Evolutionary conservation across 2,888 invertebrate genomes (phyloP).

Genomic region (Lordiphosa andalusiaca): DNA sequence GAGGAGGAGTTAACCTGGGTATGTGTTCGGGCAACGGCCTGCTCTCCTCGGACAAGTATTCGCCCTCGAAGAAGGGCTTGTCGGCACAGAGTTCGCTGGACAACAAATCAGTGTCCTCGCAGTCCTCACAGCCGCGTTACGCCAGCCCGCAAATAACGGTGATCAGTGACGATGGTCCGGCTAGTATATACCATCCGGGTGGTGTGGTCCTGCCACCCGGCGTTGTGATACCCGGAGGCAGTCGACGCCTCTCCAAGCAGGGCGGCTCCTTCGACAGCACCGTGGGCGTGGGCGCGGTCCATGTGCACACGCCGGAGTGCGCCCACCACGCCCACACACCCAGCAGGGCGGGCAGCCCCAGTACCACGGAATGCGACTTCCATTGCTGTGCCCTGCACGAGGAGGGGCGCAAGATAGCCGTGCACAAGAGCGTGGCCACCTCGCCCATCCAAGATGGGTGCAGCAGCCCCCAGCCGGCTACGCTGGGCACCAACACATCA

Average conservation of each 20-base stretch:
- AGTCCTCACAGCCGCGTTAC: conserved; percentile 81
- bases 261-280: conserved; percentile 86
- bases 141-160: conserved; percentile 94
- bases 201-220: conserved; percentile 76
- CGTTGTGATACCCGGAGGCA: conserved; percentile 76
- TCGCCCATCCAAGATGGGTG: conserved; percentile 93
- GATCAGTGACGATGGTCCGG: conserved; percentile 94
- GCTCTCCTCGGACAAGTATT: conserved; percentile 79
- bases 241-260: conserved; percentile 82
- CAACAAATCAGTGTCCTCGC: conserved; percentile 81
- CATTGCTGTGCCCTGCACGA: conserved; percentile 97
- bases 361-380: conserved; percentile 92
- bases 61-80: conserved; percentile 81
- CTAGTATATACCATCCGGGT: conserved; percentile 80
- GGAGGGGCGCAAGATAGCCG: conserved; percentile 94
- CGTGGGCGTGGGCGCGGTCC: conserved; percentile 83
- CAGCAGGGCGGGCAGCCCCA: conserved; percentile 85
- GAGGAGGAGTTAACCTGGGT: conserved; percentile 63
- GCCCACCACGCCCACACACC: conserved; percentile 87
- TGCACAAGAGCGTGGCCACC: conserved; percentile 95
- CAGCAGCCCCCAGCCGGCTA: conserved; percentile 84
- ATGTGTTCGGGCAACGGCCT: conserved; percentile 77
- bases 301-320: conserved; percentile 91
- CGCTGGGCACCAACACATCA: conserved; percentile 77
- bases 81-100: conserved; percentile 85